Base-by-base conservation (phyloP, 2,888 invertebrate species). In the Drosophila phalerata region DNA sequence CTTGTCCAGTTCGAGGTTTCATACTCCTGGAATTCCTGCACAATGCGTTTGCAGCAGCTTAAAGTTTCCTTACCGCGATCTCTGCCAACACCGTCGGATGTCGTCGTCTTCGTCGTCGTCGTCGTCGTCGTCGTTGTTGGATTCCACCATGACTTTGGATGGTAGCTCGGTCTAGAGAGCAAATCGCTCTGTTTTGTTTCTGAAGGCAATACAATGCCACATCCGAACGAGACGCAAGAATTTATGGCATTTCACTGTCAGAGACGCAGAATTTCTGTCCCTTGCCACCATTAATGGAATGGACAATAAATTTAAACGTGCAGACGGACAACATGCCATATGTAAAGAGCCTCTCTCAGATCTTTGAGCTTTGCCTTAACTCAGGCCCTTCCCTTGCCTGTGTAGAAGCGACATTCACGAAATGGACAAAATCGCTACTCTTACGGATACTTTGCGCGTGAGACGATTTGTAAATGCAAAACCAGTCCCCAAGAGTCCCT, bases 211-310 rank as follows among this genome's bases (percentile, higher is more conserved):
- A 58, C 58, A 58, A 48, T 58, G 58, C 48, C 57, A 57, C 57
- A 56, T 56, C 55, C 69, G 69, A 80, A 78, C 76, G 79, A 77
- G 78, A 77, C 78, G 71, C 79, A 88, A 82, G 76, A 88, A 89
- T 88, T 88, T 88, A 88, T 86, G 84, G 89, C 84, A 88, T 88
- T 88, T 85, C 73, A 81, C 86, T 88, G 84, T 85, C 89, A 88
- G 85, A 83, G 81, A 80, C 83, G 78, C 82, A 76, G 77, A 88
- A 86, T 86, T 86, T 53, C 80, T 84, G 84, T 87, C 84, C 87
- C 84, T 84, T 84, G 84, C 84, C 84, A 84, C 84, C 87, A 84
- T 87, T 84, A 84, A 84, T 85, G 84, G 84, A 84, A 87, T 84
- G 84, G 77, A 87, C 87, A 84, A 84, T 84, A 84, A 84, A 84